Evolutionary conservation across 1,140 invertebrate genomes (phyloP).

Genomic region (Meteorus sp.): DNA sequence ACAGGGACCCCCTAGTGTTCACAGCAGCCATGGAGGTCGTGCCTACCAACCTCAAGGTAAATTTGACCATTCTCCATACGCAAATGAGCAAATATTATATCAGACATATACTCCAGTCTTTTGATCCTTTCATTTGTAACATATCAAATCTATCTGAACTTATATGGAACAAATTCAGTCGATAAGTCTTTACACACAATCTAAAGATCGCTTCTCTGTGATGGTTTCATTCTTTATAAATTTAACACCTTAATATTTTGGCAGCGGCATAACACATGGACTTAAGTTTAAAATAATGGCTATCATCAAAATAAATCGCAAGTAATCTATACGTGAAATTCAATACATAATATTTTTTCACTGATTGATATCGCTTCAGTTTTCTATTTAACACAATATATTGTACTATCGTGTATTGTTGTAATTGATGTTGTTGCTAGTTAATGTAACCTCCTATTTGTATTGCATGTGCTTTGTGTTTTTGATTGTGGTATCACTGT

Average conservation of each 20-base stretch:
- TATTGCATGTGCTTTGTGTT: neutral
- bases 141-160: too few species aligned
- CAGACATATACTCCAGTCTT: too few species aligned
- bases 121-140: too few species aligned
- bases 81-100: too few species aligned
- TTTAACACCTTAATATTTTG: slow-evolving; percentile 52
- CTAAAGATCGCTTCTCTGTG: neutral
- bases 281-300: slow-evolving; percentile 48
- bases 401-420: too few species aligned
- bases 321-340: slow-evolving; percentile 56
- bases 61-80: too few species aligned
- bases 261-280: slow-evolving; percentile 55
- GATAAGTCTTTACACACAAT: too few species aligned
- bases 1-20: slow-evolving; percentile 79
- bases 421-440: neutral
- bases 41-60: slow-evolving; percentile 84
- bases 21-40: slow-evolving; percentile 73
- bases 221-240: slow-evolving; percentile 25
- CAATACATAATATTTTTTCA: slow-evolving; percentile 31
- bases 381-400: too few species aligned
- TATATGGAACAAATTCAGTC: too few species aligned
- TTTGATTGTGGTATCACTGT: neutral
- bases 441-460: neutral
- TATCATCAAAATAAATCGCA: slow-evolving; percentile 50
- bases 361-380: slow-evolving; percentile 27